These are phyloP conservation scores for Triplophysa yarkandensis DNA, from an alignment of 2,797 vertebrate species.

Conservation along the genomic window DNA sequence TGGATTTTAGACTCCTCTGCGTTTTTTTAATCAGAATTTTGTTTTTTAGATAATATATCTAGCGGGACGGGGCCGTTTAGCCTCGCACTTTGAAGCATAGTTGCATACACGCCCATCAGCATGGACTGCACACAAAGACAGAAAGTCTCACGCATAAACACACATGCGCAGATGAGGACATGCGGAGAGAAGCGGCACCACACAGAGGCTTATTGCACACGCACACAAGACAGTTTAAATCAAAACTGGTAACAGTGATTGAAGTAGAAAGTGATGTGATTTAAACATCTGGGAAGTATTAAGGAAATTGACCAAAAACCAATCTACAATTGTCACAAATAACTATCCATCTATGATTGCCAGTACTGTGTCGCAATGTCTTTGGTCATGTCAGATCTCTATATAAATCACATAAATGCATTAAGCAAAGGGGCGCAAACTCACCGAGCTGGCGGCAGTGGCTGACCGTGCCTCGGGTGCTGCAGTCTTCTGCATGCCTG, in stretches of 20 bases:
- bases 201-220: constrained; percentile 67
- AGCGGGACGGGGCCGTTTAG: constrained; percentile 3
- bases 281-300: constrained; percentile 5
- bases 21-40: constrained; percentile 23
- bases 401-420: constrained; percentile 28
- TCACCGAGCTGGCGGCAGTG: constrained; percentile 69
- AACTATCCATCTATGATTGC: not conserved
- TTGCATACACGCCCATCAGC: constrained; percentile 47
- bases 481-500: constrained; percentile 67
- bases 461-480: constrained; percentile 61
- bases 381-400: constrained; percentile 22
- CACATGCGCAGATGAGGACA: constrained; percentile 47
- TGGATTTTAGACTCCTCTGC: not conserved
- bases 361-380: constrained; percentile 22
- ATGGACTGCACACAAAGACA: constrained; percentile 38
- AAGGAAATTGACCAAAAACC: not conserved
- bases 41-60: not conserved
- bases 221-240: not conserved
- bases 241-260: not conserved
- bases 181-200: constrained; percentile 47
- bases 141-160: constrained; percentile 25
- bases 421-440: constrained; percentile 63
- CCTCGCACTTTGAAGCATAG: constrained; percentile 53
- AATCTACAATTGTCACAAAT: not conserved
- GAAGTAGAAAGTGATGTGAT: constrained; percentile 1